Evolutionary conservation across 2,797 vertebrate genomes (phyloP).

Genomic region (Peromyscus melanophrys): DNA sequence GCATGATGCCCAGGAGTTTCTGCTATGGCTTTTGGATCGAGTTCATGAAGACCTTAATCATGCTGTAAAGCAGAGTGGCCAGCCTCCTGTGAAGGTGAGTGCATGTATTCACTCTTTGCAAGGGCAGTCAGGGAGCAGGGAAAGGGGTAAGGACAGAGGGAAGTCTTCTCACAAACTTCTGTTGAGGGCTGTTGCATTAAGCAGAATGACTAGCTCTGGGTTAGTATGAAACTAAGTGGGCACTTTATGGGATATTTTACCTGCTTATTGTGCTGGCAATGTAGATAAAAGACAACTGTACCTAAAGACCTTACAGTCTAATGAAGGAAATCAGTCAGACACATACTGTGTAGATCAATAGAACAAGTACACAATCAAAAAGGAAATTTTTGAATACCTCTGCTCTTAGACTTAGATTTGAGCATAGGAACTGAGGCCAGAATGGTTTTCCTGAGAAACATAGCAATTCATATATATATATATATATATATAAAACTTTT

Average conservation of each 20-base stretch:
- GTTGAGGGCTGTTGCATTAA: background rate
- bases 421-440: background rate
- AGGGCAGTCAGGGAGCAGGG: background rate
- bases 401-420: background rate
- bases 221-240: background rate
- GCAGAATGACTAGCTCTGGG: background rate
- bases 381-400: background rate
- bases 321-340: background rate
- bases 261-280: background rate
- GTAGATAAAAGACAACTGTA: background rate
- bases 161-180: background rate
- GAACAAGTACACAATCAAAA: background rate
- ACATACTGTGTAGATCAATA: background rate
- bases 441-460: slow-evolving; percentile 24
- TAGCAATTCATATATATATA: background rate
- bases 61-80: slow-evolving; percentile 90
- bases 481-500: background rate
- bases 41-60: slow-evolving; percentile 98
- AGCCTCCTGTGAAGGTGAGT: slow-evolving; percentile 93
- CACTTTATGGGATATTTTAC: background rate
- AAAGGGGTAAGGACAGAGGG: background rate
- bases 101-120: fast-evolving
- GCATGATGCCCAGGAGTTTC: slow-evolving; percentile 98
- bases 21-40: slow-evolving; percentile 98
- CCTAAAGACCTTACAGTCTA: background rate